Percentiles rank a stretch among this genome's conserved stretches.
These are phyloP conservation scores for Pherbina coryleti DNA, from an alignment of 2,888 invertebrate species.

Conservation along the genomic window DNA sequence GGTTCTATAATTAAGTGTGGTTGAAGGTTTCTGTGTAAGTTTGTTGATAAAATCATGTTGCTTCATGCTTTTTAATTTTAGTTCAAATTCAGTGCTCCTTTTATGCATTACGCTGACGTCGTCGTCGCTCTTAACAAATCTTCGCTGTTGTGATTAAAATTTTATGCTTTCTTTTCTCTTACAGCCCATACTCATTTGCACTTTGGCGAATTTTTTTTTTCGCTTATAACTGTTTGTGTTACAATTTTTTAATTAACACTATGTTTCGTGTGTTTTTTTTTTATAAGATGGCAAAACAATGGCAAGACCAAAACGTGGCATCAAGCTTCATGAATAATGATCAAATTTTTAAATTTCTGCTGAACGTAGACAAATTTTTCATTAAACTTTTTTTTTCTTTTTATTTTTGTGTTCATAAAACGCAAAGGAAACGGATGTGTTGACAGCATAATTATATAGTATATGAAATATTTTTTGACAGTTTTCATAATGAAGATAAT, in stretches of 20 bases:
- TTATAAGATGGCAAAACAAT: not conserved
- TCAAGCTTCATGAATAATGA: constrained; percentile 15
- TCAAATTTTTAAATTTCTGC: not conserved
- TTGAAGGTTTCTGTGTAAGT: not conserved
- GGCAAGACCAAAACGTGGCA: not conserved
- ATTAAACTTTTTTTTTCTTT: not conserved
- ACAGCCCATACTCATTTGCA: not conserved
- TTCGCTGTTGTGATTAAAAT: not conserved
- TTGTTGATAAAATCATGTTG: constrained; percentile 6
- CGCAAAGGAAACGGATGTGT: not conserved
- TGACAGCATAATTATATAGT: constrained; percentile 4
- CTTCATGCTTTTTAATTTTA: constrained; percentile 22
- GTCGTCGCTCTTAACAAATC: not conserved
- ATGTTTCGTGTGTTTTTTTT: too few species aligned
- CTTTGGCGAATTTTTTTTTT: too few species aligned
- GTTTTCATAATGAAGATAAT: constrained; percentile 55
- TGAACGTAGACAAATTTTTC: not conserved
- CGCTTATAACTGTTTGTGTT: too few species aligned
- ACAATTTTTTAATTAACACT: too few species aligned
- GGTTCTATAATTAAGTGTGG: not conserved
- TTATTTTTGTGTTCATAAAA: not conserved
- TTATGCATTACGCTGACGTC: too few species aligned
- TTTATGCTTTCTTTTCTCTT: not conserved
- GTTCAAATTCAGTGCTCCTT: not conserved
- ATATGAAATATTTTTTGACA: constrained; percentile 24